Evolutionary conservation across 2,888 invertebrate genomes (phyloP), one percentile per base, ranked within the genome.

Genomic region (Drosophila aldrichi): DNA sequence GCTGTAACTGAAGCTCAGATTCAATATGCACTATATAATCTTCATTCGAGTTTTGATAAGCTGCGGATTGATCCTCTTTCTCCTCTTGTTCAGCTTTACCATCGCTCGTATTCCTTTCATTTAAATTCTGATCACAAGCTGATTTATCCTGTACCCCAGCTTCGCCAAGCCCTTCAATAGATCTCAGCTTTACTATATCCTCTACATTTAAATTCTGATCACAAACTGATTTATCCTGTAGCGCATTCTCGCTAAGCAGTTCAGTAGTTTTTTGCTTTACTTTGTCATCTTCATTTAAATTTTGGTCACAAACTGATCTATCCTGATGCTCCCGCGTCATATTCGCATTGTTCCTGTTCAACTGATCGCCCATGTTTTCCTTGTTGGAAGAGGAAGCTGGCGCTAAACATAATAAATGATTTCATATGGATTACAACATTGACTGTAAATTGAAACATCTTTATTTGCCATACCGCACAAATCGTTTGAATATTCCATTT

Each of bases 311-410:
- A 16, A 18, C 12, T 10, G 49, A 34, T 20, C 6, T 34, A 10
- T 49, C 18, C 18, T 34, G 49, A 8, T 34, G 32, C 20, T 49
- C 18, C 20, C 32, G 49, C 49, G 32, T 32, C 18, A 49, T 59
- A 9, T 43, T 14, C 6, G 32, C 22, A 44, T 40, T 38, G 38
- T 44, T 74, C 16, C 46, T 63, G 52, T 68, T 76, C 78, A 90
- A 49, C 9, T 25, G 59, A 46, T 4, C 14, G 0, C 18, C 14
- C 20, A n/a, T 3, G 58, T 72, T 76, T 34, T 79, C 69, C 41
- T 67, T 69, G 68, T 78, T 70, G 16, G 44, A 14, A 5, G 59
- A 41, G n/a, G 57, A 57, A 54, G 52, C 29, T 25, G 25, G 32
- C 55, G 29, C 41, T 40, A 67, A 88, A 29, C 7, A 29, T 65